Conservation (phyloP, 1,140 invertebrate species). For the Eueides isabella region DNA sequence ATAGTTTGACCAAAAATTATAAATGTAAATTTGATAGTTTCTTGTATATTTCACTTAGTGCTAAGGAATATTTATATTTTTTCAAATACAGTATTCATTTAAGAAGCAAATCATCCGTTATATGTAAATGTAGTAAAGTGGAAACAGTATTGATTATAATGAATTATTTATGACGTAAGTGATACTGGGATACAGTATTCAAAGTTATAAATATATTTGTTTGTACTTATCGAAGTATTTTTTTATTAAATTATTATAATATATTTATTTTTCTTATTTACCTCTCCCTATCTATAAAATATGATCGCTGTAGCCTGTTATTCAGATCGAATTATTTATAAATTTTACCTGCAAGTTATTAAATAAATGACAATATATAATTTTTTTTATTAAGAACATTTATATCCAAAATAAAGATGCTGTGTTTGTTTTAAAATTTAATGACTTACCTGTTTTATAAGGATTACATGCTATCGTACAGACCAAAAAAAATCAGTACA, state of each 20-base stretch:
- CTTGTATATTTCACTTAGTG: neutral
- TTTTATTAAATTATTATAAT: neutral
- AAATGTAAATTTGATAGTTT: conserved; percentile 6
- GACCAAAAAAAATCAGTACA: too few species aligned
- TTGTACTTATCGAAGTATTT: conserved; percentile 6
- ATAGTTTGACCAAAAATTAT: conserved; percentile 5
- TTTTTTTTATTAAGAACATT: too few species aligned
- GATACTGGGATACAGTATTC: neutral
- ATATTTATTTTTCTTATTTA: neutral
- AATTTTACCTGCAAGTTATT: neutral
- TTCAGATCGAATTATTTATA: neutral
- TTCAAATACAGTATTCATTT: conserved; percentile 9
- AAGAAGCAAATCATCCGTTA: neutral
- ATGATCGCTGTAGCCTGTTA: neutral
- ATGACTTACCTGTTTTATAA: too few species aligned
- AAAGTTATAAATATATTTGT: conserved; percentile 5
- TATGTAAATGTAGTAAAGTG: conserved; percentile 2
- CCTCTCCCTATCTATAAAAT: neutral
- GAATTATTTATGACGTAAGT: neutral
- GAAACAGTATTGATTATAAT: conserved; percentile 9
- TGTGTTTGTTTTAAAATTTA: too few species aligned
- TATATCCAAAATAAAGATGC: too few species aligned
- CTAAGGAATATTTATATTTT: conserved; percentile 5
- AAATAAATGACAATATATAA: too few species aligned
- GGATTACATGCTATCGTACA: too few species aligned